Evolutionary conservation across 2,797 vertebrate species (phyloP), one percentile per base, ranked within the genome.

Genomic region (Argya squamiceps): DNA sequence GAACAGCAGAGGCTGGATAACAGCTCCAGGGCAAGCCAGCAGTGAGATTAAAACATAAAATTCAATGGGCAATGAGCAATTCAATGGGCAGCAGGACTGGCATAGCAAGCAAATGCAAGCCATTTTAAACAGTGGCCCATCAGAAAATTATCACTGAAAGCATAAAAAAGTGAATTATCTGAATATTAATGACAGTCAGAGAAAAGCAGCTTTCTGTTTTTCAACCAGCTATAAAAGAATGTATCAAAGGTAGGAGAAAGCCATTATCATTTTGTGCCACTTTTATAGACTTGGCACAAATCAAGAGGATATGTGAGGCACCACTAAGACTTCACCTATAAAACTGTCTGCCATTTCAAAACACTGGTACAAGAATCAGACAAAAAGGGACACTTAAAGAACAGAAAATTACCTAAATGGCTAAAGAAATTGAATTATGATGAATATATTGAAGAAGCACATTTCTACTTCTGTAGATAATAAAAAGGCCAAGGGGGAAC

Each of bases 281-380:
- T 64, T 89, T 89, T 91, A 89, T 36, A 88, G 84, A 65, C 49
- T 23, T 18, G 14, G 78, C 67, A 88, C 67, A 85, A 94, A 88
- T 80, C 78, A 85, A 59, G 75, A 84, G 1, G 1, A 67, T 62
- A 46, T 89, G 16, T 32, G 52, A 86, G 78, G 41, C 32, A 32
- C 78, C 9, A 0, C 76, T 75, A 89, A 80, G 43, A 53, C 55
- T 59, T 83, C 59, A 82, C 74, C 77, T 65, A 69, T 91, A 95
- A 92, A 95, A 82, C 37, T 74, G 43, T 76, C 91, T 92, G 75
- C 67, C 15, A 19, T 70, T 94, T 91, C 84, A 77, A 91, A 91
- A 92, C 79, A 67, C 32, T 36, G 60, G 32, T 12, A 49, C 41
- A 91, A 89, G 37, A 53, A 49, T 39, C 75, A 93, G 87, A 77